Conservation (phyloP, 2,113 vertebrate genomes). For the Glaucomys volans region DNA sequence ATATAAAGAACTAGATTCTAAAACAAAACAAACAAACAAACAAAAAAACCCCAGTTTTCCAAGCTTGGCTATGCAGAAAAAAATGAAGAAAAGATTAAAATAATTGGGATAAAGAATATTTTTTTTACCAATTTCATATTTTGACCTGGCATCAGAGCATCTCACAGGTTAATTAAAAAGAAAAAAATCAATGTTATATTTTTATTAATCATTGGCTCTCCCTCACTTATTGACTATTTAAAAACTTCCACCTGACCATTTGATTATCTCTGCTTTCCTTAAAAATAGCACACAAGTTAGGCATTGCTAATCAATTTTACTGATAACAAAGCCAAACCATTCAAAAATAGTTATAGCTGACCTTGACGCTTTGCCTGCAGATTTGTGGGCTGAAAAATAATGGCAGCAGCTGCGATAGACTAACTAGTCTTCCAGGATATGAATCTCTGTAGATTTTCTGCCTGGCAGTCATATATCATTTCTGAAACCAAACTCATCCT, state of each 20-base stretch:
- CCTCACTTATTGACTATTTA: neutral
- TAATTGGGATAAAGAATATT: neutral
- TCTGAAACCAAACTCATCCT: conserved; percentile 83
- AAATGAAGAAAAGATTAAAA: neutral
- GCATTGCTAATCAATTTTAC: conserved; percentile 60
- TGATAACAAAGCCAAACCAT: conserved; percentile 69
- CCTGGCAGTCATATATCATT: conserved; percentile 79
- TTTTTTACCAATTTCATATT: neutral
- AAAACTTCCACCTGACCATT: neutral
- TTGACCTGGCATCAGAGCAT: neutral
- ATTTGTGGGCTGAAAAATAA: conserved; percentile 83
- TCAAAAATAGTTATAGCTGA: conserved; percentile 74
- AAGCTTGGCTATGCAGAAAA: neutral
- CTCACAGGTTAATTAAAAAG: conserved; percentile 35
- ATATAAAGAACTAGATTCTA: neutral
- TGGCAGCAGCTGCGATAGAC: conserved; percentile 76
- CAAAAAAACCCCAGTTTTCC: neutral
- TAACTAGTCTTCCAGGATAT: conserved; percentile 80
- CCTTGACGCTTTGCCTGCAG: conserved; percentile 78
- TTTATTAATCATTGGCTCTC: neutral
- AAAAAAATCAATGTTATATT: conserved; percentile 46
- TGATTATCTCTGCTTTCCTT: conserved; percentile 39
- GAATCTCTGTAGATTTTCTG: conserved; percentile 83
- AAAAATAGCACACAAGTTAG: neutral
- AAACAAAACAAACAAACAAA: neutral